A percentile compares a stretch with the other conserved stretches of the same genome.
Evolutionary conservation across 2,888 invertebrate genomes (phyloP).

Genomic region (Tuta absoluta): DNA sequence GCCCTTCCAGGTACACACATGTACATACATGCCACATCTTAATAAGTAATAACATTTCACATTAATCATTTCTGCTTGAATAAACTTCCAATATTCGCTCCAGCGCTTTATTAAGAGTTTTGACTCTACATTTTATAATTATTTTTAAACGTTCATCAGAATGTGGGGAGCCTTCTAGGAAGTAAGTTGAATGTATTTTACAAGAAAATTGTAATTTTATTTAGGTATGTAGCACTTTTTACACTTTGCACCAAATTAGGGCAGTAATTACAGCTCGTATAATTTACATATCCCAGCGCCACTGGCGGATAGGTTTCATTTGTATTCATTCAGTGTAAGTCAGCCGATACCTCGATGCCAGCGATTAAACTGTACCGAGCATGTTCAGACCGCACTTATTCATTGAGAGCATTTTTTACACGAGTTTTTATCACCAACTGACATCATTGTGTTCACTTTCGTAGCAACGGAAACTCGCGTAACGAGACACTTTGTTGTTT

Average conservation of each 20-base stretch:
- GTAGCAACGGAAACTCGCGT: constrained; percentile 77
- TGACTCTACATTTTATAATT: neutral
- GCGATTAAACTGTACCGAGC: constrained; percentile 54
- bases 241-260: constrained; percentile 12
- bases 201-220: neutral
- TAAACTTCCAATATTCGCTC: constrained; percentile 28
- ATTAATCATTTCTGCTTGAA: constrained; percentile 46
- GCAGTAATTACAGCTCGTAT: constrained; percentile 34
- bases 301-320: constrained; percentile 15
- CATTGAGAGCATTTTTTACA: constrained; percentile 72
- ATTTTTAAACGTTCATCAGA: neutral
- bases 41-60: constrained; percentile 37
- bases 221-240: constrained; percentile 2
- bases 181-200: neutral
- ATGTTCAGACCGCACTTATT: constrained; percentile 60
- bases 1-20: neutral
- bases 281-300: constrained; percentile 45
- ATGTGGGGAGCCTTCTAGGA: constrained; percentile 2
- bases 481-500: constrained; percentile 70
- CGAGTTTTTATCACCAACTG: constrained; percentile 67
- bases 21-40: constrained; percentile 2
- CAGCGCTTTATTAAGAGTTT: neutral
- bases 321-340: constrained; percentile 17
- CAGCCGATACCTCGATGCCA: neutral
- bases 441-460: constrained; percentile 77